Evolutionary conservation across 2,888 invertebrate genomes (phyloP), one percentile per base, ranked within the genome.

Genomic region (Petrolisthes cinctipes): DNA sequence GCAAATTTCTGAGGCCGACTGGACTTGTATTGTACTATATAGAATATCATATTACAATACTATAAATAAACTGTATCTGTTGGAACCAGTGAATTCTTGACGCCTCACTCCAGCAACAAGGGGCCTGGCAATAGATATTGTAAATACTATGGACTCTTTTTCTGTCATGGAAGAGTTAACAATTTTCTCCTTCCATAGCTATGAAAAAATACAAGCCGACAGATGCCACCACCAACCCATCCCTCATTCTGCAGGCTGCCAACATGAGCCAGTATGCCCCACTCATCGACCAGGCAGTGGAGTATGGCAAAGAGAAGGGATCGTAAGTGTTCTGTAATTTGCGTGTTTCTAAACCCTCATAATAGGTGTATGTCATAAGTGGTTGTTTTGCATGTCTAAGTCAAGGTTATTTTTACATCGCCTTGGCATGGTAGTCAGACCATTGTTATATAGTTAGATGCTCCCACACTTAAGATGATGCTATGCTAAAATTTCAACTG

Each of bases 181-280:
- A 37, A 37, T 37, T 37, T 37, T 37, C 37, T 37, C 37, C 37
- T 37, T 37, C 37, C 37, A 76, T 92, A 99, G 99, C 97, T 11
- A 99, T 99, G 95, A 96, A 97, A 93, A 95, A 96, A 91, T 99
- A 98, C 93, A 97, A 97, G 93, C 99, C 99, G 4, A 99, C 98
- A 0, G 99, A 99, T 95, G 99, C 99, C 68, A 99, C 99, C 3
- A 99, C 99, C 83, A 99, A 99, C 93, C 99, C 99, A 5, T 99
- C 99, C 6, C 94, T 99, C 84, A 99, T 99, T 91, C 94, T 99
- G 91, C 97, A 97, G 84, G 99, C 99, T 0, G 97, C 99, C 56
- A 96, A 95, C 92, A 96, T 98, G 95, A 96, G 97, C n/a, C 97
- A 97, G 92, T 99, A 99, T 93, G 95, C 96, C 92, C 95, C 95